Evolutionary conservation across 2,113 vertebrate species (phyloP), one percentile per base, ranked within the genome.

Genomic region (Gopherus evgoodei): DNA sequence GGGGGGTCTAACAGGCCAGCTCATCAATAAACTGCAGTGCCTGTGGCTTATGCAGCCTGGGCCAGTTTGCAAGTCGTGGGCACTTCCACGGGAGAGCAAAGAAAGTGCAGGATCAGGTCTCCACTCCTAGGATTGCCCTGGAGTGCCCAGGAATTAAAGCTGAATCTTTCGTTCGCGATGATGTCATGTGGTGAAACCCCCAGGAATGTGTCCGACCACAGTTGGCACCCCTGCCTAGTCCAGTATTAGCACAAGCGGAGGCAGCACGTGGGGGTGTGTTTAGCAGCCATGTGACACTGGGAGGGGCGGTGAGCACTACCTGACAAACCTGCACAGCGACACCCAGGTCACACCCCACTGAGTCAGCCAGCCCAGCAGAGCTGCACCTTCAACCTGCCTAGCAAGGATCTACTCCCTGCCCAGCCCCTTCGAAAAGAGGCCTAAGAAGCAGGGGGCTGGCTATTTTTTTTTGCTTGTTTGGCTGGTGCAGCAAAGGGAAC

Each of bases 321-420:
- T 97, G 97, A 91, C 93, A 84, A 93, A 96, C 97, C 96, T 97
- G 97, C 82, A 90, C 94, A 8, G 88, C 93, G 83, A 90, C 96
- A 75, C 83, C 83, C 88, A 75, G 1, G 92, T 82, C 85, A 95
- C 94, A 93, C 96, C 96, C 96, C 93, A 69, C 62, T 79, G 97
- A 97, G 84, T 93, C 95, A 87, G 44, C 35, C 52, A 3, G 31
- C 19, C 17, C 17, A 2, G 80, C 83, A 24, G 16, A 0, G 25
- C 88, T 5, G 76, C 69, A 8, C 84, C 90, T 54, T 93, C 90
- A 38, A 1, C 88, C 75, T 49, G 1, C 17, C 62, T 1, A 6
- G 59, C 54, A 4, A 24, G 2, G 22, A 38, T 3, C 14, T 5
- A 7, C 69, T 75, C 16, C 57, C 84, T 50, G 0, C 5, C n/a